phyloP scores from a whole-genome alignment of 2,797 vertebrate species.

The Catamblyrhynchus diadema region DNA sequence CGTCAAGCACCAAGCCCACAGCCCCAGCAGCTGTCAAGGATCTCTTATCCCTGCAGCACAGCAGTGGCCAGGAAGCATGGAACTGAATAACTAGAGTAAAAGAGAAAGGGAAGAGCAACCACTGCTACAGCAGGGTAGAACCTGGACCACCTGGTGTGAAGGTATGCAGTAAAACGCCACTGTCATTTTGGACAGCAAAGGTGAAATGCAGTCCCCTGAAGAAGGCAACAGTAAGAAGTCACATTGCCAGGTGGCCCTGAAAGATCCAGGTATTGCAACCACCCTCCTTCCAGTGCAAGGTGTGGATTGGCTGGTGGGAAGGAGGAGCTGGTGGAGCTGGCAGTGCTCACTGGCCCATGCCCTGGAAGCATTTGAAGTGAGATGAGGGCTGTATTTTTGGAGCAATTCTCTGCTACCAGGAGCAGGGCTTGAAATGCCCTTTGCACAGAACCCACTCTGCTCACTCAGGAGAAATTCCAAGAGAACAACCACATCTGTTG shows the following conservation, averaged over 20 bases:
- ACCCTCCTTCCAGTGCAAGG: background rate
- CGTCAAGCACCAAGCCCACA: rapidly evolving
- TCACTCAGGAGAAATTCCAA: background rate
- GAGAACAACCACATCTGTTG: background rate
- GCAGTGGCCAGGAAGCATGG: background rate
- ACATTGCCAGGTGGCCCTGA: background rate
- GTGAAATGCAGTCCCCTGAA: background rate
- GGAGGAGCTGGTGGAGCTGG: background rate
- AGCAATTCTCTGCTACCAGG: background rate
- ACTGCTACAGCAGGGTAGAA: background rate
- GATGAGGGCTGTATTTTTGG: background rate
- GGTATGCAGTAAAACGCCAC: background rate
- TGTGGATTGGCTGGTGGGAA: background rate
- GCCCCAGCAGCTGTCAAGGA: background rate
- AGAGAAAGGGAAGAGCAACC: background rate
- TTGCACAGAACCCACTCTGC: background rate
- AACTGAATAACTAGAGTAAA: background rate
- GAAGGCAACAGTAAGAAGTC: background rate
- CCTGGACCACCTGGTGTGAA: background rate
- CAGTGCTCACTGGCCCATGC: background rate
- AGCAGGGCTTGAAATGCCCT: background rate
- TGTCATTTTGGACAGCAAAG: background rate
- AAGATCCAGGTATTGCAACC: background rate
- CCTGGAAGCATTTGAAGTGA: background rate
- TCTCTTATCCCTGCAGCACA: background rate